A percentile compares a stretch with the other conserved stretches of the same genome.
Evolutionary conservation across 2,888 invertebrate genomes (phyloP).

Genomic region (Agonum fuliginosum): DNA sequence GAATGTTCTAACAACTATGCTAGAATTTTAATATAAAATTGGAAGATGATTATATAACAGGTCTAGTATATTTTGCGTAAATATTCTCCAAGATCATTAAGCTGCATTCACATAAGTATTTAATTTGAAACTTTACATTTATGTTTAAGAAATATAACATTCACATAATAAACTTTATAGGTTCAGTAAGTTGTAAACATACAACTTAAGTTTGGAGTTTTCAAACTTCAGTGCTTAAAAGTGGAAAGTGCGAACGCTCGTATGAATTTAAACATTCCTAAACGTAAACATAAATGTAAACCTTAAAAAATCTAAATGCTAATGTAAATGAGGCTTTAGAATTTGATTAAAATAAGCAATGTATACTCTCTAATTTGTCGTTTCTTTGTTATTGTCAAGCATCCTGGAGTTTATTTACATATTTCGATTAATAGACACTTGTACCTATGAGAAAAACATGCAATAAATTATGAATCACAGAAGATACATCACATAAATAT

Average conservation of each 20-base stretch:
- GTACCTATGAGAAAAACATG: slow-evolving; percentile 29
- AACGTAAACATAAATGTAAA: no score
- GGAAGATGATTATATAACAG: slow-evolving; percentile 12
- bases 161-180: no score
- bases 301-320: no score
- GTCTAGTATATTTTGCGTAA: not conserved
- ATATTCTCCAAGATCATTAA: not conserved
- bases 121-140: no score
- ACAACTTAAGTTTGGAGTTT: no score
- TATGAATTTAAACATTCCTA: no score
- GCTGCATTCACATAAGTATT: not conserved
- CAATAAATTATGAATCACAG: slow-evolving; percentile 26
- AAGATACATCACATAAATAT: slow-evolving; percentile 7
- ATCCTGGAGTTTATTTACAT: slow-evolving; percentile 22
- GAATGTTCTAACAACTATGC: slow-evolving; percentile 22
- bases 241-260: no score
- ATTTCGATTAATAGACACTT: slow-evolving; percentile 10
- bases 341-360: slow-evolving; percentile 15
- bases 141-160: not conserved
- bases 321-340: no score
- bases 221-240: no score
- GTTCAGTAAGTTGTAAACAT: no score
- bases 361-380: not conserved
- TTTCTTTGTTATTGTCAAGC: slow-evolving; percentile 28
- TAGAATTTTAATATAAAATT: slow-evolving; percentile 31